Conservation (phyloP, 1,140 invertebrate genomes). For the Eurytemora carolleeae region DNA sequence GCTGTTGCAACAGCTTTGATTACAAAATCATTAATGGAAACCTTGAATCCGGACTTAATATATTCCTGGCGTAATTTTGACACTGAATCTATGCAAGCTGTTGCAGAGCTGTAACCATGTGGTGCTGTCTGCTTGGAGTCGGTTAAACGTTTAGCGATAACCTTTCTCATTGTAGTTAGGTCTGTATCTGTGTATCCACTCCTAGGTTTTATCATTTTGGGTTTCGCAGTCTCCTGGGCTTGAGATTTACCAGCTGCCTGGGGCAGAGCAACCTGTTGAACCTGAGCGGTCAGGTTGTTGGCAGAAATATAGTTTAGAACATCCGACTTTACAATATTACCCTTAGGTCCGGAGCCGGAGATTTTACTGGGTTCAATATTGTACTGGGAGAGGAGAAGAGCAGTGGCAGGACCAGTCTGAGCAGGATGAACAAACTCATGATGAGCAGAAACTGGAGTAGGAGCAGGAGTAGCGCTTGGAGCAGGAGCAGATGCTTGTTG, state of each 20-base stretch:
- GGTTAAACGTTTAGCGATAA: conserved; percentile 36
- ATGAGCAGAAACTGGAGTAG: conserved; percentile 20
- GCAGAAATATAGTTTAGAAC: conserved; percentile 35
- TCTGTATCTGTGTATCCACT: conserved; percentile 25
- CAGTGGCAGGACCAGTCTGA: conserved; percentile 38
- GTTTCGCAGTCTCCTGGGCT: conserved; percentile 1
- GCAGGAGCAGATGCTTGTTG: conserved; percentile 25
- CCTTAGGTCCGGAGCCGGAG: conserved; percentile 34
- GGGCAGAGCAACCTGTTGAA: conserved; percentile 13
- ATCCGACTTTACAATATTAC: conserved; percentile 41
- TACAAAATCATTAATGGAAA: conserved; percentile 44
- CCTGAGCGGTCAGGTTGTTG: conserved; percentile 31
- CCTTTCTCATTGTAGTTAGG: conserved; percentile 26
- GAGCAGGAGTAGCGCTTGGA: conserved; percentile 24
- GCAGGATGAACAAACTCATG: conserved; percentile 1
- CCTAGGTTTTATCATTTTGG: neutral
- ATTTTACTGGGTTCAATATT: conserved; percentile 31
- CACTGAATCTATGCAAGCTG: conserved; percentile 33
- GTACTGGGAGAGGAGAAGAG: conserved; percentile 38
- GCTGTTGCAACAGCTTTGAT: conserved; percentile 40
- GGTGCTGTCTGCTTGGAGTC: conserved; percentile 35
- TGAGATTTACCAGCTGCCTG: conserved; percentile 15
- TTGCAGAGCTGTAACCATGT: conserved; percentile 39
- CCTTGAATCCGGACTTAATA: conserved; percentile 26
- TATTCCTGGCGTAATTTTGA: conserved; percentile 24